Evolutionary conservation across 2,888 invertebrate species (phyloP).

Genomic region (Rhagonycha lutea): DNA sequence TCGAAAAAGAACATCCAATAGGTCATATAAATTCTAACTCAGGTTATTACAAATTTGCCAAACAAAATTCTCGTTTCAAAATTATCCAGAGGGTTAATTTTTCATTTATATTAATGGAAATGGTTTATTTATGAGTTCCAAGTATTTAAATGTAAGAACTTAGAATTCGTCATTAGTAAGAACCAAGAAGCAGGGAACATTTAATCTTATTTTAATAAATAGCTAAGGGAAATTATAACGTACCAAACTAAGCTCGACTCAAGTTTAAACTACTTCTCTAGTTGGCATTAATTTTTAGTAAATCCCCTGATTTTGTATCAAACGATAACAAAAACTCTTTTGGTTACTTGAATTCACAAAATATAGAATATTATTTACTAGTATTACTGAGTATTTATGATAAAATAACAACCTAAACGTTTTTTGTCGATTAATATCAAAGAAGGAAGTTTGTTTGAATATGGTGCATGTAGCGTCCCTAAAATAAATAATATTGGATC

Average conservation of each 20-base stretch:
- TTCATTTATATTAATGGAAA: background rate
- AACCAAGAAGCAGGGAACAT: background rate
- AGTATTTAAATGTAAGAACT: background rate
- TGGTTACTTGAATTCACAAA: background rate
- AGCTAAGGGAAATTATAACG: background rate
- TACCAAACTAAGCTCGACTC: background rate
- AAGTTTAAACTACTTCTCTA: background rate
- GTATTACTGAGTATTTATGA: too few relatives aligned
- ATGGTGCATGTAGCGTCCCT: too few relatives aligned
- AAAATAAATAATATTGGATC: too few relatives aligned
- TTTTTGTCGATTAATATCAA: background rate
- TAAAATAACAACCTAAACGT: background rate
- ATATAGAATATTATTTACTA: background rate
- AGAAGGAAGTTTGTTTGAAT: background rate
- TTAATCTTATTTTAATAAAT: background rate
- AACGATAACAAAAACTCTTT: background rate
- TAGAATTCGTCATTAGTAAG: background rate
- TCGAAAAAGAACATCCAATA: background rate
- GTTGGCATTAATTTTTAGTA: background rate
- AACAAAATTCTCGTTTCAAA: background rate
- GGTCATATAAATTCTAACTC: background rate
- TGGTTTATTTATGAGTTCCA: background rate
- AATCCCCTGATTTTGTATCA: background rate
- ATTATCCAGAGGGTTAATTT: background rate
- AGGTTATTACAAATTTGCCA: background rate